These are phyloP conservation scores for Echeneis naucrates DNA, from an alignment of 2,797 vertebrate species.

Conservation along the genomic window DNA sequence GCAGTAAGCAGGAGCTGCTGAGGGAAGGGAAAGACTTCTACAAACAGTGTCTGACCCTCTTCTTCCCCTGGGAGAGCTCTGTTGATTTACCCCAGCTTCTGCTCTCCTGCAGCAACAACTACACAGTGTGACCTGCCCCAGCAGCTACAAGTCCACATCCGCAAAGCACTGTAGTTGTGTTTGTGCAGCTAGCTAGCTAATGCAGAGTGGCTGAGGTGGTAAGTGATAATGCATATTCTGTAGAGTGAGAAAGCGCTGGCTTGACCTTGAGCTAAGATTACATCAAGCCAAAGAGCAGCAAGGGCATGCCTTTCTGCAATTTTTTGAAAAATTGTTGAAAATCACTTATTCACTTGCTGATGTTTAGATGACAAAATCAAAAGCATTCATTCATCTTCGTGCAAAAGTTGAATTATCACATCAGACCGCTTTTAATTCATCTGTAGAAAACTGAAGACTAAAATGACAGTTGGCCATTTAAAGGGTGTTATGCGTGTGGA, in stretches of 20 bases:
- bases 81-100: constrained; percentile 54
- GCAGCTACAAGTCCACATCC: constrained; percentile 23
- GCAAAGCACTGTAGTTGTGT: constrained; percentile 24
- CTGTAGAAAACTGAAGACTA: neutral
- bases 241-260: neutral
- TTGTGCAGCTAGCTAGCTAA: constrained; percentile 2
- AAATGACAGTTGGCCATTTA: neutral
- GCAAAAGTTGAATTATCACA: neutral
- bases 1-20: constrained; percentile 45
- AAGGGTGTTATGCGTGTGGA: too few relatives aligned
- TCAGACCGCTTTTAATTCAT: neutral
- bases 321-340: constrained; percentile 1
- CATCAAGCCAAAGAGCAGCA: neutral
- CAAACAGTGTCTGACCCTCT: constrained; percentile 57
- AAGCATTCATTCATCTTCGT: neutral
- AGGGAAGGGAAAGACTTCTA: constrained; percentile 66
- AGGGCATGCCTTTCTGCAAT: too few relatives aligned
- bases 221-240: neutral
- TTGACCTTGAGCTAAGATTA: neutral
- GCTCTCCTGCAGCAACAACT: constrained; percentile 41
- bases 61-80: constrained; percentile 29
- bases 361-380: neutral
- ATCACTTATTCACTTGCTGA: neutral
- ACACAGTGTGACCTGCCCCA: constrained; percentile 28
- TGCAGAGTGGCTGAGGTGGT: neutral